These are phyloP conservation scores for Micropoecilia bifurca DNA, from an alignment of 2,797 vertebrate species.

Conservation along the genomic window DNA sequence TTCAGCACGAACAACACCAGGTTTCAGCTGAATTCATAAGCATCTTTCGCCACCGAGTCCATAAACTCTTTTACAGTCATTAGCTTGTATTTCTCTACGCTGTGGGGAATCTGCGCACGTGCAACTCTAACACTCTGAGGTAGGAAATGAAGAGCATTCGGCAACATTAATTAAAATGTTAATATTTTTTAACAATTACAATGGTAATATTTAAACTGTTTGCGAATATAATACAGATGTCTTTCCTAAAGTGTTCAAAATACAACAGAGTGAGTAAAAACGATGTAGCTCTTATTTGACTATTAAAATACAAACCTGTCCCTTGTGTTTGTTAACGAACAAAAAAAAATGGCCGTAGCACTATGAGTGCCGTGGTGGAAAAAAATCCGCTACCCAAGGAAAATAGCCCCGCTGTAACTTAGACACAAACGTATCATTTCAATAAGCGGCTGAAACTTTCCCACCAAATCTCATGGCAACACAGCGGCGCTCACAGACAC, in stretches of 20 bases:
- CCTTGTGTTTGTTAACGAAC: neutral
- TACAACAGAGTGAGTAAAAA: neutral
- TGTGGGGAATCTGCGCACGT: neutral
- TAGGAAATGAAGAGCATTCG: neutral
- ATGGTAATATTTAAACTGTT: neutral
- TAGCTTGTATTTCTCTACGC: neutral
- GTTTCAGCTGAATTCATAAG: neutral
- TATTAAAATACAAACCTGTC: neutral
- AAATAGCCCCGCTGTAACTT: neutral
- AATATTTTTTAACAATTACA: neutral
- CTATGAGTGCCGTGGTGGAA: neutral
- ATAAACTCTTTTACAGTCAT: neutral
- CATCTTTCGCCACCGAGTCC: neutral
- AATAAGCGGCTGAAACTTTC: conserved; percentile 39
- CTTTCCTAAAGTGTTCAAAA: neutral
- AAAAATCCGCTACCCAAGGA: neutral
- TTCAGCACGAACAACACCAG: neutral
- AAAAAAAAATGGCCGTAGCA: neutral
- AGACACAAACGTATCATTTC: conserved; percentile 1
- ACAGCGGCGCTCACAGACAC: conserved; percentile 37
- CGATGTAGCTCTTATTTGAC: neutral
- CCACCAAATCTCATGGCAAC: conserved; percentile 36
- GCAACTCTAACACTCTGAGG: neutral
- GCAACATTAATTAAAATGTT: neutral
- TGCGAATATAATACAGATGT: neutral